phyloP scores from a whole-genome alignment of 1,140 invertebrate genomes.

The Caenorhabditis latens region DNA sequence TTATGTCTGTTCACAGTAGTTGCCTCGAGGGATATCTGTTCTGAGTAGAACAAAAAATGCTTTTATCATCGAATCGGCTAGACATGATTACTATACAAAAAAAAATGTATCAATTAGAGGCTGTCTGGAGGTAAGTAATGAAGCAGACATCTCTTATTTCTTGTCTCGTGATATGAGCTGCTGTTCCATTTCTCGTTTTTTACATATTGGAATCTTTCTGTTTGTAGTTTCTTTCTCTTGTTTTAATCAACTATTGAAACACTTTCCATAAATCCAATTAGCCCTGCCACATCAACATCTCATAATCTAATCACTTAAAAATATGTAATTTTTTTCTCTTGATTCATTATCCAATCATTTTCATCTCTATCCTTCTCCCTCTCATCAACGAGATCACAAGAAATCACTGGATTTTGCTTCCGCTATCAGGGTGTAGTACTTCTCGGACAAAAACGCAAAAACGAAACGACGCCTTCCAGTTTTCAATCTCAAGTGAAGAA shows the following conservation, averaged over 20 bases:
- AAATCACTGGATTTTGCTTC: not conserved
- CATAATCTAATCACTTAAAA: slow-evolving; percentile 30
- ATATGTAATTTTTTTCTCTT: not conserved
- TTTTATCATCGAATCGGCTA: too few relatives aligned
- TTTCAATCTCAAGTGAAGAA: not conserved
- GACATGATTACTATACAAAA: too few relatives aligned
- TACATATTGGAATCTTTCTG: not conserved
- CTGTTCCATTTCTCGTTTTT: not conserved
- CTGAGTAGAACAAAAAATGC: too few relatives aligned
- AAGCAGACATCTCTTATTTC: too few relatives aligned
- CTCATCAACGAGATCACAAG: not conserved
- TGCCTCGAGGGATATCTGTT: too few relatives aligned
- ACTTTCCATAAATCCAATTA: not conserved
- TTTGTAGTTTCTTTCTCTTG: not conserved
- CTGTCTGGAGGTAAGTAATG: too few relatives aligned
- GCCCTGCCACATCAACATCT: slow-evolving; percentile 1
- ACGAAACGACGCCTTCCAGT: slow-evolving; percentile 13
- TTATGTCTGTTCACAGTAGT: too few relatives aligned
- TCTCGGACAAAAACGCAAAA: slow-evolving; percentile 11
- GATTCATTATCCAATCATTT: slow-evolving; percentile 17
- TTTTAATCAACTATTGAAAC: not conserved
- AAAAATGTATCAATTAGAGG: too few relatives aligned
- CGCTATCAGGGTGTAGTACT: slow-evolving; percentile 30
- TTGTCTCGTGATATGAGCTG: too few relatives aligned
- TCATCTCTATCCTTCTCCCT: not conserved